Evolutionary conservation across 2,113 vertebrate species (phyloP).

Genomic region (Gasterosteus nipponicus): DNA sequence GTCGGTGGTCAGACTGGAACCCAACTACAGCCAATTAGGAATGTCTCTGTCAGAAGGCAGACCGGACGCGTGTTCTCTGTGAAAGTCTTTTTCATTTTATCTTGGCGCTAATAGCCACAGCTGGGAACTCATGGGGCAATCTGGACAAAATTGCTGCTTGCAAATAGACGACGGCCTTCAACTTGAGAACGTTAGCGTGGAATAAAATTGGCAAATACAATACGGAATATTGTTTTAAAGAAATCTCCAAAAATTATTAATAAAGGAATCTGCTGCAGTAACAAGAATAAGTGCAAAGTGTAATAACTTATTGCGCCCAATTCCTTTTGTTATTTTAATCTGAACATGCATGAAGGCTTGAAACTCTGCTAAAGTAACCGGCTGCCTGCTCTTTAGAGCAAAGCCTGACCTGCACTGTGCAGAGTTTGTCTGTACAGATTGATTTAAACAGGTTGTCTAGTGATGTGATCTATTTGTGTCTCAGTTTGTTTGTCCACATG

Average conservation of each 20-base stretch:
- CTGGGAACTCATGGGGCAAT: conserved; percentile 16
- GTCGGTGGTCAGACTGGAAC: conserved; percentile 65
- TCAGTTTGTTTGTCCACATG: conserved; percentile 9
- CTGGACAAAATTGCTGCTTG: background rate
- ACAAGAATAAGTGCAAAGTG: background rate
- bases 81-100: conserved; percentile 40
- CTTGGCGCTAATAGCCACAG: conserved; percentile 5
- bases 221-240: background rate
- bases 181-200: no score
- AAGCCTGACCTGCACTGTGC: background rate
- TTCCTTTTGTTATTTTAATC: background rate
- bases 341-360: background rate
- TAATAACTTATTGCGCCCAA: background rate
- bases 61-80: conserved; percentile 61
- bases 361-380: background rate
- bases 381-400: background rate
- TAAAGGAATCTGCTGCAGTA: background rate
- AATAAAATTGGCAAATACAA: background rate
- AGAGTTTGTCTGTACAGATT: background rate
- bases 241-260: background rate
- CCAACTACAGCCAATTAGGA: conserved; percentile 71
- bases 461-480: conserved; percentile 25
- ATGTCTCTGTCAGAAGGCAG: conserved; percentile 69
- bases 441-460: conserved; percentile 21
- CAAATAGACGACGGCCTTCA: background rate